phyloP scores from a whole-genome alignment of 2,888 invertebrate species.

The Acronicta aceris region DNA sequence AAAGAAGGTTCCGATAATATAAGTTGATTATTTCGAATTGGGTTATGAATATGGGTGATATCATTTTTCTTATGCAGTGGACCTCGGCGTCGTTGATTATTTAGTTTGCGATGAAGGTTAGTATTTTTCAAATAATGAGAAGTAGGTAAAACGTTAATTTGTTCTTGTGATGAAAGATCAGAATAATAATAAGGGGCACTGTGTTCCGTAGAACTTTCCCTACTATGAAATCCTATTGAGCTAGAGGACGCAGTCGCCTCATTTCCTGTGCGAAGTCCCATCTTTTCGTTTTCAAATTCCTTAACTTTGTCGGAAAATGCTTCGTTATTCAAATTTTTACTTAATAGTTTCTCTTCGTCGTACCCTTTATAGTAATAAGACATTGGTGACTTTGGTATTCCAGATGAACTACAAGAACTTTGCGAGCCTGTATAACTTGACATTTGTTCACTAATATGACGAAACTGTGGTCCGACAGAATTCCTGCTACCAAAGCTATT shows the following conservation, averaged over 20 bases:
- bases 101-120: constrained; percentile 89
- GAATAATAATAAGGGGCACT: constrained; percentile 96
- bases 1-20: constrained; percentile 77
- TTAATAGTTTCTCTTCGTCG: constrained; percentile 75
- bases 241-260: constrained; percentile 77
- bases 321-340: constrained; percentile 84
- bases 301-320: constrained; percentile 81
- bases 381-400: constrained; percentile 78
- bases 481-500: constrained; percentile 59
- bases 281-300: constrained; percentile 83
- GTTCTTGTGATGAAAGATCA: constrained; percentile 90
- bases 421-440: constrained; percentile 77
- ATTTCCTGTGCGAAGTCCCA: constrained; percentile 68
- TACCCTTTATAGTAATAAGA: constrained; percentile 85
- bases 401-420: constrained; percentile 78
- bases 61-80: constrained; percentile 90
- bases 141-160: constrained; percentile 82
- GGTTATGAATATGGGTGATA: constrained; percentile 93
- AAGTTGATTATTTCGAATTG: constrained; percentile 87
- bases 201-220: constrained; percentile 91
- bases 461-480: constrained; percentile 61
- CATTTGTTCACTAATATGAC: constrained; percentile 69
- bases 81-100: constrained; percentile 92
- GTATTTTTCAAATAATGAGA: constrained; percentile 86
- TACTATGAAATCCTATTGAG: constrained; percentile 88